Conservation (phyloP, 2,113 vertebrate species). For the Eublepharis macularius region DNA sequence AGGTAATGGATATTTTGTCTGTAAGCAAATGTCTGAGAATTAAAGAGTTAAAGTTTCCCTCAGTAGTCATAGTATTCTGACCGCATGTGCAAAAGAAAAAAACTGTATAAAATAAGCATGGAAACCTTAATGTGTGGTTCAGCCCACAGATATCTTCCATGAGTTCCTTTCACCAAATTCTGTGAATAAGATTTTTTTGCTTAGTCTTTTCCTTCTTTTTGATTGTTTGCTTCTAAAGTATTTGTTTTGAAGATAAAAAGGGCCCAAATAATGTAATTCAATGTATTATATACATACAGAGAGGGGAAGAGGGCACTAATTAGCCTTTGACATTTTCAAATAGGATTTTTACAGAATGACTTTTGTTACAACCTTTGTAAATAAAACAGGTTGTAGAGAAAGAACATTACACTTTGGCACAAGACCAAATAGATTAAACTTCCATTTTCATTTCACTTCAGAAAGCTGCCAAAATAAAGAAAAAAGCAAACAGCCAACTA, state of each 20-base stretch:
- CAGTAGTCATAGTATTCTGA: no score
- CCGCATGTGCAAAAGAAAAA: no score
- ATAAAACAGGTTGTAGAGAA: constrained; percentile 64
- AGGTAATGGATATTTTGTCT: no score
- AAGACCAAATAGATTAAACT: constrained; percentile 55
- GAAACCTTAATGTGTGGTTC: no score
- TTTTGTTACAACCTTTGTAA: constrained; percentile 59
- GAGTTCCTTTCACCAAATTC: neutral
- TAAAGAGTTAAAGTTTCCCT: no score
- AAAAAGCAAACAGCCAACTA: constrained; percentile 4
- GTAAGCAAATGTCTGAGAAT: no score
- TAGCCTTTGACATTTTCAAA: constrained; percentile 48
- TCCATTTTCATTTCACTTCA: constrained; percentile 52
- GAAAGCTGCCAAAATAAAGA: constrained; percentile 41
- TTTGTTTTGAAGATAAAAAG: constrained; percentile 16
- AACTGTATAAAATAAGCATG: no score
- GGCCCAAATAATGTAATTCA: neutral
- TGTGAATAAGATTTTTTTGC: neutral
- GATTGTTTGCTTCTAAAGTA: neutral
- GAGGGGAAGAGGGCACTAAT: constrained; percentile 29
- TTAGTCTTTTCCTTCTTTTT: neutral
- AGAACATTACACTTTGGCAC: constrained; percentile 61
- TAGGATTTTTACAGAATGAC: constrained; percentile 36
- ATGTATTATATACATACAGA: constrained; percentile 20
- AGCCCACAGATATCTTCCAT: no score